Base-by-base conservation (phyloP, 2,888 invertebrate genomes). In the Agrotis segetum region DNA sequence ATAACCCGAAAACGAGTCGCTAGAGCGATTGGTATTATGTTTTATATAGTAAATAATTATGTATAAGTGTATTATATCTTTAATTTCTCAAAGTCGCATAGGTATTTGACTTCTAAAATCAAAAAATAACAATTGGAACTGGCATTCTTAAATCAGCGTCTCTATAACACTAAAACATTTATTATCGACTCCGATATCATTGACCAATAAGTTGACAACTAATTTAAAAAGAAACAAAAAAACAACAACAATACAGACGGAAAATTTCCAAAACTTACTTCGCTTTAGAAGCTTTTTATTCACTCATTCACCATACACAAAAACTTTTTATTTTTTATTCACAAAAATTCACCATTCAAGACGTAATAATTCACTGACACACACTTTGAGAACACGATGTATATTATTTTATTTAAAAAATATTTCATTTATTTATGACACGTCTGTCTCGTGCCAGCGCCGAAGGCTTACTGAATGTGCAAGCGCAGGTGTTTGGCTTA, bases 401-500 rank as follows among this genome's bases (percentile, higher is more conserved):
- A 47, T 49, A 40, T 49, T 53, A 29, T 44, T 47, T 47, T 29
- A 53, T 9, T 2, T 21, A 21, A 13, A 5, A 1, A 40, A 46
- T 11, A 17, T 19, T 66, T 65, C 61, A 3, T 2, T 77, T 53
- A 66, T 65, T 67, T 3, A 3, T 77, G 40, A 9, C 19, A 78
- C 86, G 80, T 78, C 69, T 66, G 77, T 69, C 14, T 55, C 63
- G 53, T 49, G 50, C 79, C 85, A 72, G 74, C 69, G 65, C 50
- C 83, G 88, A 76, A 87, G 88, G 87, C 88, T 87, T 81, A 88
- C 88, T 87, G 89, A 73, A 88, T 84, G 89, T 91, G 86, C 87
- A 13, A 0, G 75, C 88, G 90, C 93, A 92, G 91, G 91, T 93
- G 91, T 87, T 58, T 60, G 47, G 86, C 90, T 88, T 90, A 88